Percentiles rank a stretch among this genome's conserved stretches.
Conservation (phyloP, 2,797 vertebrate species). For the Coregonus ussuriensis region DNA sequence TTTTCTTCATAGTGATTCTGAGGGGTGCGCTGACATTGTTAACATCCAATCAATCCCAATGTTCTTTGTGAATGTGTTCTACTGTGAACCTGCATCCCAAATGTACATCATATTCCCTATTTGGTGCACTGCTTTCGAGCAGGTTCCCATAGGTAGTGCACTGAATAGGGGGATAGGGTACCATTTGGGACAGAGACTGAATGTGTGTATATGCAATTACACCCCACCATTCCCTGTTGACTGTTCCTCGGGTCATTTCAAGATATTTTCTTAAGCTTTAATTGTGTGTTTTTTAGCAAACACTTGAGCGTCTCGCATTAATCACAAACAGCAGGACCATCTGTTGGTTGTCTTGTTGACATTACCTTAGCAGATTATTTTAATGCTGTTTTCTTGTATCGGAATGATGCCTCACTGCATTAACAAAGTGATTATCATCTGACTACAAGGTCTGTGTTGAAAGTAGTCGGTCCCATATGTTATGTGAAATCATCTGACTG, state of each 20-base stretch:
- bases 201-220: neutral
- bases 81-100: no score
- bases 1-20: neutral
- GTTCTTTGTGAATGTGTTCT: neutral
- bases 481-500: constrained; percentile 66
- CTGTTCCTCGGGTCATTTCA: constrained; percentile 64
- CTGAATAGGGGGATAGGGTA: neutral
- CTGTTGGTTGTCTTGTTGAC: constrained; percentile 82
- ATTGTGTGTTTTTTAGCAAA: constrained; percentile 64
- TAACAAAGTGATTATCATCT: constrained; percentile 79
- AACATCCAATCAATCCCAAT: neutral
- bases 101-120: no score
- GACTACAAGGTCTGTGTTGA: constrained; percentile 70
- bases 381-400: constrained; percentile 79
- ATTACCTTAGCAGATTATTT: constrained; percentile 76
- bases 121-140: neutral
- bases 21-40: no score
- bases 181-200: neutral
- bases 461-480: constrained; percentile 72
- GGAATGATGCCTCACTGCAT: constrained; percentile 74
- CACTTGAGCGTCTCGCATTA: constrained; percentile 78
- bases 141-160: neutral
- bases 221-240: neutral
- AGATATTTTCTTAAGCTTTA: constrained; percentile 38
- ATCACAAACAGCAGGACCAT: constrained; percentile 81